Conservation (phyloP, 2,797 vertebrate species). For the Clarias platycephalus region DNA sequence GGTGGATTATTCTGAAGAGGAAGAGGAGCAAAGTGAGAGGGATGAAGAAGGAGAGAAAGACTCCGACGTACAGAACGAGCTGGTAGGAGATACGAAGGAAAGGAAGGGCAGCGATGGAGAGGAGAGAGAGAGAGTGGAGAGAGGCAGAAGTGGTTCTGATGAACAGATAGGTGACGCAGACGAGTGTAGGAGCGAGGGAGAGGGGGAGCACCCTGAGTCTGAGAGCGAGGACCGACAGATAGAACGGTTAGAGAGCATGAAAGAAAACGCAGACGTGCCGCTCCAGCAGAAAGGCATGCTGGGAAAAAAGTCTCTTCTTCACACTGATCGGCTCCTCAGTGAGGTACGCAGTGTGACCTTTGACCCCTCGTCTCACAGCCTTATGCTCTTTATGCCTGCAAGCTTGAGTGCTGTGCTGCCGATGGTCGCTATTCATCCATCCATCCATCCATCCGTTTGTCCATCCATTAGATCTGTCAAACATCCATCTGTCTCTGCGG, state of each 20-base stretch:
- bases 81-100: neutral
- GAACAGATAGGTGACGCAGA: constrained; percentile 15
- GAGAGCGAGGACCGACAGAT: constrained; percentile 12
- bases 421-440: neutral
- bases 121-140: neutral
- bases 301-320: constrained; percentile 26
- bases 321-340: constrained; percentile 33
- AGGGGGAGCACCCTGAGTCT: constrained; percentile 23
- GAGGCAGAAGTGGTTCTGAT: neutral
- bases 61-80: neutral
- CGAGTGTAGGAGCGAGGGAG: neutral
- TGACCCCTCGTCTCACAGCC: neutral
- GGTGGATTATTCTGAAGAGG: neutral
- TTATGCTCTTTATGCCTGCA: neutral
- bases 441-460: neutral
- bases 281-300: neutral
- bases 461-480: too few relatives aligned
- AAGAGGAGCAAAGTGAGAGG: neutral
- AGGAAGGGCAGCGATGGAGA: neutral
- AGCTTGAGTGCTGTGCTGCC: neutral
- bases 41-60: neutral
- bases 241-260: neutral
- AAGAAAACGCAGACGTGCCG: neutral
- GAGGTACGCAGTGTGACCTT: constrained; percentile 44
- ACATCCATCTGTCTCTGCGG: neutral